Percentiles rank a stretch among this genome's conserved stretches.
phyloP scores from a whole-genome alignment of 1,140 invertebrate genomes.

The Panulirus ornatus region DNA sequence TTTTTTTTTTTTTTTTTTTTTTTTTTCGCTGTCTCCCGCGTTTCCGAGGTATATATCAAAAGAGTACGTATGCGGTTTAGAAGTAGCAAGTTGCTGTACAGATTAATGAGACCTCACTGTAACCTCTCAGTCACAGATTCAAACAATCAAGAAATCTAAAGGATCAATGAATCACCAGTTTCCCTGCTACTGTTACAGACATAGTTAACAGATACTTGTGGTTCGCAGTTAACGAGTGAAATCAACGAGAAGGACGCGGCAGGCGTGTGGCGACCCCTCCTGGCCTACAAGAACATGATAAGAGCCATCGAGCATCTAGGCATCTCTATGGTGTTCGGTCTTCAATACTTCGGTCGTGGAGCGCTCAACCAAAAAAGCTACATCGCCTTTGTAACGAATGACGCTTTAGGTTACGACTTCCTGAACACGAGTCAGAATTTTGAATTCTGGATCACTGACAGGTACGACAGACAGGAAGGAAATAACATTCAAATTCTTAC shows the following conservation, averaged over 20 bases:
- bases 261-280: slow-evolving; percentile 74
- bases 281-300: slow-evolving; percentile 90
- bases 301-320: slow-evolving; percentile 90
- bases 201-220: not conserved
- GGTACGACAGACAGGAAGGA: slow-evolving; percentile 1
- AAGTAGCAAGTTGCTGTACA: too few relatives aligned
- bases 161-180: not conserved
- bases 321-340: slow-evolving; percentile 82
- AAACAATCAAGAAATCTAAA: not conserved
- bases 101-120: not conserved
- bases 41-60: too few relatives aligned
- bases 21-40: not conserved
- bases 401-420: slow-evolving; percentile 76
- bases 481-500: not conserved
- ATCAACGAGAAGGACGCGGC: slow-evolving; percentile 71
- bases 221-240: slow-evolving; percentile 55
- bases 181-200: not conserved
- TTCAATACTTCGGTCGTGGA: slow-evolving; percentile 89
- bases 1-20: not conserved
- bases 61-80: too few relatives aligned
- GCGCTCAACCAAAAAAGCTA: slow-evolving; percentile 82
- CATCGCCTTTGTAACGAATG: slow-evolving; percentile 83
- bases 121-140: not conserved
- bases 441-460: slow-evolving; percentile 70
- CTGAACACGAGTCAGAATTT: slow-evolving; percentile 82